Evolutionary conservation across 1,140 invertebrate genomes (phyloP).

Genomic region (Dreissena rostriformis): DNA sequence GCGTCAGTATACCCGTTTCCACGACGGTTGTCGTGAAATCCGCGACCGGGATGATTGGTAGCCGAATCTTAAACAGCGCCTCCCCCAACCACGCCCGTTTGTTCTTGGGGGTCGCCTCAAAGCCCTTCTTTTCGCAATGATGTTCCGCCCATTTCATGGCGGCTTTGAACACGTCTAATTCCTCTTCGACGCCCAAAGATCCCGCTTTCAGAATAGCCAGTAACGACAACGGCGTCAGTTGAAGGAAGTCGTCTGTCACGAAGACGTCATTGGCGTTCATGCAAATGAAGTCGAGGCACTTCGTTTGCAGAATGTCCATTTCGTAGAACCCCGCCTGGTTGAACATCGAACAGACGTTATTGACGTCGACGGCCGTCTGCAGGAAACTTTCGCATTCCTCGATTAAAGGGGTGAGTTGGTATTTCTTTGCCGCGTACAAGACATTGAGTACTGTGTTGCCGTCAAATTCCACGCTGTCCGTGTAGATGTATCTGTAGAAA

Average conservation of each 20-base stretch:
- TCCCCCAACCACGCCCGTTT: slow-evolving; percentile 30
- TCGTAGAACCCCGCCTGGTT: slow-evolving; percentile 48
- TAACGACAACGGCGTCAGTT: slow-evolving; percentile 35
- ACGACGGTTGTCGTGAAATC: slow-evolving; percentile 43
- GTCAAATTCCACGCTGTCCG: slow-evolving; percentile 46
- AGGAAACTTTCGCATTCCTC: slow-evolving; percentile 37
- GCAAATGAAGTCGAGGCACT: slow-evolving; percentile 48
- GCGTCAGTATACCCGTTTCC: background rate
- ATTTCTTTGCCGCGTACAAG: slow-evolving; percentile 52
- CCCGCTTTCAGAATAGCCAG: slow-evolving; percentile 19
- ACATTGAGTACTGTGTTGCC: slow-evolving; percentile 45
- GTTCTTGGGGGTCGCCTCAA: slow-evolving; percentile 42
- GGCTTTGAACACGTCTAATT: slow-evolving; percentile 51
- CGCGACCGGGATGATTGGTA: slow-evolving; percentile 45
- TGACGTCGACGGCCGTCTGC: slow-evolving; percentile 23
- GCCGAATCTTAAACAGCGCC: slow-evolving; percentile 28
- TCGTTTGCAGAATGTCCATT: slow-evolving; percentile 41
- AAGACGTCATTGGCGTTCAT: slow-evolving; percentile 52
- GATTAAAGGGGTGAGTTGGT: slow-evolving; percentile 14
- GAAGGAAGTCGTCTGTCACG: slow-evolving; percentile 42
- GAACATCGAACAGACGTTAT: slow-evolving; percentile 50
- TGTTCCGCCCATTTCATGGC: slow-evolving; percentile 36
- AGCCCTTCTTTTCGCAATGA: slow-evolving; percentile 53
- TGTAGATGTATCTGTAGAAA: slow-evolving; percentile 50
- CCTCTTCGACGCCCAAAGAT: slow-evolving; percentile 44